phyloP scores from a whole-genome alignment of 2,888 invertebrate species.

The Agonopterix arenella region DNA sequence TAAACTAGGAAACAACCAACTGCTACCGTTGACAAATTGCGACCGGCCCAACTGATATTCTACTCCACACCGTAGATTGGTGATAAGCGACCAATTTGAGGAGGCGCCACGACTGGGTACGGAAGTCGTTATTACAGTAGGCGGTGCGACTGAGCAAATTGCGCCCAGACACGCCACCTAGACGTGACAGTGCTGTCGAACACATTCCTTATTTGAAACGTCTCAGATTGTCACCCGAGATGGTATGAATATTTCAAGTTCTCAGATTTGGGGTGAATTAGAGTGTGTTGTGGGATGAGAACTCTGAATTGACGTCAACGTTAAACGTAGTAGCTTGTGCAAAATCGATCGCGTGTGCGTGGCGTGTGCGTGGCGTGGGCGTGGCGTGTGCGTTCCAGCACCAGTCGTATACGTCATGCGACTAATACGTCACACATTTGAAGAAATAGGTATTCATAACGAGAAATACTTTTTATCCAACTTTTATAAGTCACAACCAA shows the following conservation, averaged over 20 bases:
- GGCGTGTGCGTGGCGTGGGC: no score
- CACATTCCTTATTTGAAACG: slow-evolving; percentile 71
- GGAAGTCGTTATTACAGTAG: slow-evolving; percentile 77
- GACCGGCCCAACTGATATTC: slow-evolving; percentile 62
- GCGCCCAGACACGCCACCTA: slow-evolving; percentile 71
- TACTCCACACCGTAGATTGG: slow-evolving; percentile 70
- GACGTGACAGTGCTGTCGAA: slow-evolving; percentile 75
- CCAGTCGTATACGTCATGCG: no score
- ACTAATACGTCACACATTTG: no score
- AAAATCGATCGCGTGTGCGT: no score
- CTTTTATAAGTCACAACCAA: no score
- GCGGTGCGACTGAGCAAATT: slow-evolving; percentile 71
- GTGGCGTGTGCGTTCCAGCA: no score
- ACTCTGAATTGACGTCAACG: no score
- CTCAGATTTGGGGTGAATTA: no score
- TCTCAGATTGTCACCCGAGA: slow-evolving; percentile 49
- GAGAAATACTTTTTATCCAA: no score
- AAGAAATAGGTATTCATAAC: no score
- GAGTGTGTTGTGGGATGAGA: no score
- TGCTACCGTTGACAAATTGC: slow-evolving; percentile 65
- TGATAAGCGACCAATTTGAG: slow-evolving; percentile 77
- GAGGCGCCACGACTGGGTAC: slow-evolving; percentile 74
- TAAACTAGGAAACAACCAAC: slow-evolving; percentile 50
- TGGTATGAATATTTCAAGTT: neutral
- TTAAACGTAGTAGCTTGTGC: no score